Percentiles rank a stretch among this genome's conserved stretches.
Evolutionary conservation across 92 coral and sea anemone species (phyloP).

Genomic region (Bergia puertoricense): DNA sequence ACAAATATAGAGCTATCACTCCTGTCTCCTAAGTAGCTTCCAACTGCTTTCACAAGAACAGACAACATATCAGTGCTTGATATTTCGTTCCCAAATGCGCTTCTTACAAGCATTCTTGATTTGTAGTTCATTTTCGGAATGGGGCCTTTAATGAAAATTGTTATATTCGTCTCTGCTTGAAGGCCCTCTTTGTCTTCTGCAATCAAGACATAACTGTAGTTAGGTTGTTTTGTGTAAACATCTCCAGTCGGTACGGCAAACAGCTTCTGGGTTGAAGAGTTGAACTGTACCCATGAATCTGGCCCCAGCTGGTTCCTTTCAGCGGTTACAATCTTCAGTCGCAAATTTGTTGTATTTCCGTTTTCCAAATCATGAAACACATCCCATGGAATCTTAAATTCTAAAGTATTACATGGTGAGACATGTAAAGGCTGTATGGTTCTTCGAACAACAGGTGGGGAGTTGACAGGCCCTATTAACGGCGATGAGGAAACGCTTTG

Average conservation of each 20-base stretch:
- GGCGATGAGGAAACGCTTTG: background rate
- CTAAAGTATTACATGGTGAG: background rate
- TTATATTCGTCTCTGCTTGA: constrained; percentile 34
- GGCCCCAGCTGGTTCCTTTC: constrained; percentile 32
- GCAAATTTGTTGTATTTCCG: constrained; percentile 45
- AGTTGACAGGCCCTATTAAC: background rate
- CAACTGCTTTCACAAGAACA: constrained; percentile 13
- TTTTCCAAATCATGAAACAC: constrained; percentile 49
- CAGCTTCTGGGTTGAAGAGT: constrained; percentile 20
- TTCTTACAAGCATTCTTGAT: constrained; percentile 21
- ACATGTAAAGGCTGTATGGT: background rate
- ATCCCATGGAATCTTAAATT: constrained; percentile 40
- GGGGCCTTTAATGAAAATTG: constrained; percentile 9
- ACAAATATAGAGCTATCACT: constrained; percentile 19
- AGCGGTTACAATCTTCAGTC: constrained; percentile 19
- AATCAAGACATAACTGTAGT: constrained; percentile 47
- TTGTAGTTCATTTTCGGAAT: constrained; percentile 38
- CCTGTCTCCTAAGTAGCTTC: constrained; percentile 26
- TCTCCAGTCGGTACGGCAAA: constrained; percentile 44
- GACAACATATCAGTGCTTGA: constrained; percentile 25
- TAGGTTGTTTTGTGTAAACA: constrained; percentile 9
- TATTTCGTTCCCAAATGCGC: constrained; percentile 17
- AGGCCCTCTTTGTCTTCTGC: constrained; percentile 50
- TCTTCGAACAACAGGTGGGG: constrained; percentile 23
- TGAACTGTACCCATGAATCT: constrained; percentile 45